Evolutionary conservation across 2,888 invertebrate genomes (phyloP).

Genomic region (Elysia crispata): DNA sequence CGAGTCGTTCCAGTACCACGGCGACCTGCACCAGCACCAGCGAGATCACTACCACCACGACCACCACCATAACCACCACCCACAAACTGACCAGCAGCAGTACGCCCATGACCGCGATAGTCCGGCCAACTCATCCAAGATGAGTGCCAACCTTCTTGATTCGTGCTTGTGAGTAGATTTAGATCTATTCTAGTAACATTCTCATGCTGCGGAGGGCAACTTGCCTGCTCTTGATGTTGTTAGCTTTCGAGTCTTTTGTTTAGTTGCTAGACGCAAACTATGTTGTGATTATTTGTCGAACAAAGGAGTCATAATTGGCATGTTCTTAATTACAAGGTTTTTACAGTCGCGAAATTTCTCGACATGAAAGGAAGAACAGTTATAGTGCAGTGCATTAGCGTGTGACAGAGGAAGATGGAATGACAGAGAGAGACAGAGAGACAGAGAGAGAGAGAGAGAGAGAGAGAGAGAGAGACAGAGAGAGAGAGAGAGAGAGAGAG

Average conservation of each 20-base stretch:
- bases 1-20: slow-evolving; percentile 69
- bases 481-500: neutral
- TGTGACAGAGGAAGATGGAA: neutral
- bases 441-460: slow-evolving; percentile 16
- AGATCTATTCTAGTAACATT: no score
- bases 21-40: neutral
- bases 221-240: no score
- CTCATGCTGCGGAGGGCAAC: no score
- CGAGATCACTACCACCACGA: slow-evolving; percentile 54
- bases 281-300: no score
- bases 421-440: slow-evolving; percentile 6
- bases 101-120: slow-evolving; percentile 56
- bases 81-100: neutral
- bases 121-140: slow-evolving; percentile 64
- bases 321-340: no score
- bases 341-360: no score
- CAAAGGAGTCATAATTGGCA: no score
- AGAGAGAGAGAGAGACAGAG: neutral
- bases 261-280: no score
- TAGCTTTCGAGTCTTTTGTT: no score
- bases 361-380: no score
- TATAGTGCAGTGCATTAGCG: no score
- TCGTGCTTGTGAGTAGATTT: slow-evolving; percentile 74
- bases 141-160: slow-evolving; percentile 71
- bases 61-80: slow-evolving; percentile 40